Evolutionary conservation across 1,140 invertebrate genomes (phyloP), one percentile per base, ranked within the genome.

Genomic region (Neuroterus valhalla): DNA sequence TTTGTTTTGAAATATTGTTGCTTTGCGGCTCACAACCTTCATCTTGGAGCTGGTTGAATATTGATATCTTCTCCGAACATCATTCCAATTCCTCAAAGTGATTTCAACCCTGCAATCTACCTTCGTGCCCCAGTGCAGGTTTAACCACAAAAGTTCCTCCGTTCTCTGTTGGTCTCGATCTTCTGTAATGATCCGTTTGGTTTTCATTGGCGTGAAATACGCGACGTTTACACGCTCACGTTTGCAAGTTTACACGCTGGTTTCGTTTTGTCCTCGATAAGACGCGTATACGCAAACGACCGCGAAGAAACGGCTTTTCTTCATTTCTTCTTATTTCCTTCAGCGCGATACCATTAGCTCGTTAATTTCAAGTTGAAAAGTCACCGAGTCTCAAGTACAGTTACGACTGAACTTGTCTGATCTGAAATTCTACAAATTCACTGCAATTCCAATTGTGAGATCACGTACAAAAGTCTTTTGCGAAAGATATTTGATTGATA

Each of bases 141-240:
- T 19, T 52, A 74, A 81, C 81, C 78, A 72, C 78, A 80, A 67
- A 55, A 81, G 79, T 85, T 85, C 81, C 68, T 78, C 81, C 80
- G 78, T 76, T 68, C 46, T 66, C 50, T 48, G 43, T 55, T 68
- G 74, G 17, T 48, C 17, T 48, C 78, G 80, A 82, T 82, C 74
- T 78, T 23, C 66, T 74, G 83, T 85, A 84, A 84, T 79, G 78
- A 84, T 84, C 78, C 79, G 68, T 78, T 78, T 78, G 82, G 80
- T 79, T 83, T 84, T 77, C 81, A 79, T 79, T 75, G 78, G 80
- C 76, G 82, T 83, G 82, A 84, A 83, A 82, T 83, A 84, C 73
- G 76, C 79, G 82, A 85, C 79, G 80, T 81, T 84, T 83, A 26
- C 8, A 70, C 42, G 67, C 67, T 38, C 31, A 85, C 79, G 80